Percentiles rank a stretch among this genome's conserved stretches.
Evolutionary conservation across 2,113 vertebrate genomes (phyloP).

Genomic region (Suricata suricatta): DNA sequence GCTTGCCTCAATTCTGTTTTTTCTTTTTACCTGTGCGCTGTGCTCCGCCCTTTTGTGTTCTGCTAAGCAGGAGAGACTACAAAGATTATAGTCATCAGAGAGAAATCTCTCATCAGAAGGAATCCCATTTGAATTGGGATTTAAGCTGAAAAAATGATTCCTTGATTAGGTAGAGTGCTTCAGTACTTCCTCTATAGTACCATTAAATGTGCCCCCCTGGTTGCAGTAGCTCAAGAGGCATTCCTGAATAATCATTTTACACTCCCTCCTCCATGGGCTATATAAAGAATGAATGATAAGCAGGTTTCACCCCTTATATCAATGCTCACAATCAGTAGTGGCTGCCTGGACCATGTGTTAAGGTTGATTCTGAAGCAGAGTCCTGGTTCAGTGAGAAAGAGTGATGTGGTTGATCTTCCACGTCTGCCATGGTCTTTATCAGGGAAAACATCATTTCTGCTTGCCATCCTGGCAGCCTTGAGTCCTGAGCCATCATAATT

Average conservation of each 20-base stretch:
- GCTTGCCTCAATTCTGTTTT: constrained; percentile 22
- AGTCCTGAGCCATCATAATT: constrained; percentile 9
- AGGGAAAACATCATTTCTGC: not conserved
- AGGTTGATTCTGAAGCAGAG: constrained; percentile 25
- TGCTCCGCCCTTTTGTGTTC: constrained; percentile 29
- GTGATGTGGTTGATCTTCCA: not conserved
- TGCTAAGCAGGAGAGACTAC: constrained; percentile 19
- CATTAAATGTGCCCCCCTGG: not conserved
- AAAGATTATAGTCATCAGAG: constrained; percentile 4
- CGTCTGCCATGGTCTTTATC: constrained; percentile 15
- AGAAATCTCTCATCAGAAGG: constrained; percentile 22
- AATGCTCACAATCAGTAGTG: not conserved
- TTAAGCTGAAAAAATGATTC: constrained; percentile 16
- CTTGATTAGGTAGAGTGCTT: not conserved
- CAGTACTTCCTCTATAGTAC: not conserved
- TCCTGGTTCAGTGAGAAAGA: constrained; percentile 1
- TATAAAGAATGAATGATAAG: not conserved
- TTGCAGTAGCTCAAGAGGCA: not conserved
- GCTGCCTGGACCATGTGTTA: not conserved
- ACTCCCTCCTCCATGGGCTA: not conserved
- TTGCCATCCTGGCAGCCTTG: not conserved
- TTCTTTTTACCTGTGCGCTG: not conserved
- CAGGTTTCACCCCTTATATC: not conserved
- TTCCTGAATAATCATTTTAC: not conserved
- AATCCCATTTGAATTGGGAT: constrained; percentile 25